These are phyloP conservation scores for Electrophaes corylata DNA, from an alignment of 2,888 invertebrate genomes.

Conservation along the genomic window DNA sequence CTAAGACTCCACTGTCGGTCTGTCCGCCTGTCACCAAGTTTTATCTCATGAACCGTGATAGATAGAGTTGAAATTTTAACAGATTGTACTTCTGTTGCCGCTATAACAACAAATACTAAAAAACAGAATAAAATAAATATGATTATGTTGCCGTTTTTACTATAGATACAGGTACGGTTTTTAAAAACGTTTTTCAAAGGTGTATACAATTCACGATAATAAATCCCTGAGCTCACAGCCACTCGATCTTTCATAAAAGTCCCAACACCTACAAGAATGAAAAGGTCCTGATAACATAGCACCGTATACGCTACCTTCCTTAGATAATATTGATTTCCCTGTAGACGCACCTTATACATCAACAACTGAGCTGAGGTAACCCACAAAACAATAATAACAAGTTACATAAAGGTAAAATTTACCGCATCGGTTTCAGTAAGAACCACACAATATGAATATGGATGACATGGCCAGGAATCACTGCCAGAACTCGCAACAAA, in stretches of 20 bases:
- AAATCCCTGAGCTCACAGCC: not conserved
- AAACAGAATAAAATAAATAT: too few species aligned
- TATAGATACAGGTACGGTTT: too few species aligned
- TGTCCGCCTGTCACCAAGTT: too few species aligned
- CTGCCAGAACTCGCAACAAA: conserved; percentile 77
- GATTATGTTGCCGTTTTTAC: too few species aligned
- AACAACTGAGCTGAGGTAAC: conserved; percentile 33
- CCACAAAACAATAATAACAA: conserved; percentile 39
- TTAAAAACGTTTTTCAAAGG: not conserved
- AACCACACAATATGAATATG: conserved; percentile 60
- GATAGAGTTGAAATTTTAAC: not conserved
- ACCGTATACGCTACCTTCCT: conserved; percentile 5
- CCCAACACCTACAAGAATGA: conserved; percentile 16
- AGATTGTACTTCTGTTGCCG: not conserved
- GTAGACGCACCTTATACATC: conserved; percentile 40
- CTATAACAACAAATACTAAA: not conserved
- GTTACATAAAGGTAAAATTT: conserved; percentile 33
- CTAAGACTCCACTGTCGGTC: too few species aligned
- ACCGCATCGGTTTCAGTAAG: conserved; percentile 41
- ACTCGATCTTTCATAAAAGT: conserved; percentile 11
- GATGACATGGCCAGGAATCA: conserved; percentile 63
- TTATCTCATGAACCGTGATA: too few species aligned
- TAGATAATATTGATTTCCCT: conserved; percentile 53
- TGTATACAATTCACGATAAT: not conserved
- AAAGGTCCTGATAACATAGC: conserved; percentile 9